Conservation (phyloP, 1,140 invertebrate species). For the Liolophura sinensis region DNA sequence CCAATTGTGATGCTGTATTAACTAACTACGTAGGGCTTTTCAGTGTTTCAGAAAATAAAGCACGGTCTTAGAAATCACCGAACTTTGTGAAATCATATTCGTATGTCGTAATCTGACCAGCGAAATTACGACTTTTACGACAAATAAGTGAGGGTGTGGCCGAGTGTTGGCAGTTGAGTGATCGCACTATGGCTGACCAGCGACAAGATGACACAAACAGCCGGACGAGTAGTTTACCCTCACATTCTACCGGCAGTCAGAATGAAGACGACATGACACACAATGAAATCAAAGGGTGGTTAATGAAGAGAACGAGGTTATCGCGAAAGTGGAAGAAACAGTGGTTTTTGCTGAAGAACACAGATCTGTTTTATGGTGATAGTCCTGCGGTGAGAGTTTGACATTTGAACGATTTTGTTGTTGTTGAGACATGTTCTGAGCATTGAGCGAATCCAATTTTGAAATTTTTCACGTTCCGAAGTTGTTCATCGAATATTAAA, state of each 20-base stretch:
- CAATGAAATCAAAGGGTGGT: constrained; percentile 47
- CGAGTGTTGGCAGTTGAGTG: no score
- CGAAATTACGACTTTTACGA: no score
- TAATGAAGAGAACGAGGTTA: constrained; percentile 47
- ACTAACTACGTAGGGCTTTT: no score
- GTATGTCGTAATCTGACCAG: no score
- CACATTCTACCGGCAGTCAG: constrained; percentile 35
- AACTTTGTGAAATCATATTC: no score
- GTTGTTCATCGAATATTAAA: constrained; percentile 3
- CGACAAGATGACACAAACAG: constrained; percentile 24
- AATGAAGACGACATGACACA: constrained; percentile 36
- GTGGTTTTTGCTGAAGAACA: constrained; percentile 52
- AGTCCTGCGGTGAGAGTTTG: constrained; percentile 40
- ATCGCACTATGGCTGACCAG: no score
- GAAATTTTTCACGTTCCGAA: not conserved
- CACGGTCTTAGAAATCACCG: no score
- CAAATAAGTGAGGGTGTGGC: no score
- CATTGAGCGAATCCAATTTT: not conserved
- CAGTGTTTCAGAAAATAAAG: no score
- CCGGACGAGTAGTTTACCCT: constrained; percentile 46
- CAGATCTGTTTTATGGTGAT: constrained; percentile 48
- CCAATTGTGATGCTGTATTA: no score
- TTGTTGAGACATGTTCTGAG: not conserved
- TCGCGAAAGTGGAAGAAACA: constrained; percentile 47
- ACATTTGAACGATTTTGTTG: not conserved